Conservation (phyloP, 1,140 invertebrate species). For the Platyscapa corneri region DNA sequence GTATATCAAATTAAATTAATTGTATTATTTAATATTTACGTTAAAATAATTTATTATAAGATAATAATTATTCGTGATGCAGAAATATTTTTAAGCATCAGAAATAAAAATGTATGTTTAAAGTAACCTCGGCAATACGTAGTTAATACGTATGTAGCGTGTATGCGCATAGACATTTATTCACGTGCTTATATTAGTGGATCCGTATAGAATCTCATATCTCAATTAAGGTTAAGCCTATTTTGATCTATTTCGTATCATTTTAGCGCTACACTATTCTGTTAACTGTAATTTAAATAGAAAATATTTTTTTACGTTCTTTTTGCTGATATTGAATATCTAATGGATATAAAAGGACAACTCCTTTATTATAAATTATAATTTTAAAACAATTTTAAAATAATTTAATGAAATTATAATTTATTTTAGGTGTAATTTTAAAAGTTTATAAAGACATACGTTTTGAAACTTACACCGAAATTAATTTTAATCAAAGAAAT, state of each 20-base stretch:
- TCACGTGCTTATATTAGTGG: neutral
- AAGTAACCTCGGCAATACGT: neutral
- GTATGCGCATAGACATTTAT: neutral
- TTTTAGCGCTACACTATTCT: neutral
- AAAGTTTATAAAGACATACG: neutral
- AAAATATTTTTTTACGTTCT: neutral
- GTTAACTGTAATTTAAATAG: neutral
- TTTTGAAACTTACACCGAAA: neutral
- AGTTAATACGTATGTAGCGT: too few relatives aligned
- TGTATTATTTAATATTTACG: too few relatives aligned
- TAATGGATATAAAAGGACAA: neutral
- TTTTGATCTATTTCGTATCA: constrained; percentile 13
- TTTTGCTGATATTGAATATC: neutral
- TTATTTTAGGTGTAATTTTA: neutral
- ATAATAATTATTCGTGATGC: too few relatives aligned
- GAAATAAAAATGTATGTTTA: neutral
- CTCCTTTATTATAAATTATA: neutral
- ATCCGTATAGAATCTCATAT: neutral
- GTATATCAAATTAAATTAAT: too few relatives aligned
- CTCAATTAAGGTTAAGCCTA: constrained; percentile 19
- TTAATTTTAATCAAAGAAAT: neutral
- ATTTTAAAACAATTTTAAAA: neutral
- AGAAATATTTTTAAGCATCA: too few relatives aligned
- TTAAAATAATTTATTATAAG: too few relatives aligned
- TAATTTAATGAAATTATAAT: neutral